Evolutionary conservation across 2,888 invertebrate species (phyloP), one percentile per base, ranked within the genome.

Genomic region (Lamellibrachia columna): DNA sequence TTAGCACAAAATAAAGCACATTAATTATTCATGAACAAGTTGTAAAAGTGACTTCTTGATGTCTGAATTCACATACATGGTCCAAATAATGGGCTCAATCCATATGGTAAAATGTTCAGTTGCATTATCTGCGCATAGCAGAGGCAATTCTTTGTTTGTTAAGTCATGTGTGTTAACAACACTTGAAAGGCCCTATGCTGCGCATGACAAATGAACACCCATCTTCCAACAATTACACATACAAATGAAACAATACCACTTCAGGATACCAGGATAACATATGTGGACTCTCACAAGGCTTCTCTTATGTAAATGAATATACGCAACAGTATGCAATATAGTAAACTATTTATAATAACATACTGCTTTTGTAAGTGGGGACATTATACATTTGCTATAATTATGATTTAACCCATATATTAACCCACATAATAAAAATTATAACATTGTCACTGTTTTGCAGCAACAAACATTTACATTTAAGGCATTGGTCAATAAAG

Each of bases 1-100:
- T 75, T 75, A 75, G 75, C 75, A 75, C 75, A 75, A 75, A 75
- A 75, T 75, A 75, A 75, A 75, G 75, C 75, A 75, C 75, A 75
- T n/a, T 75, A 75, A 75, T 22, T 6, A 22, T 75, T 75, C 22
- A 75, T 6, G 22, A 40, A 75, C 15, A 75, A 75, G 75, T 22
- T n/a, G 3, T 75, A 75, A 75, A 75, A 15, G 22, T 75, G 75
- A 75, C 75, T 22, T 75, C 75, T 22, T 22, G 15, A 75, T 15
- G 15, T 15, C 22, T 75, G 40, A 40, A 40, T 40, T 40, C 40
- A 40, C 40, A 40, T 75, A 75, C 22, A 6, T 75, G 22, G 22
- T 75, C n/a, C 22, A 75, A 22, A 40, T 40, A 40, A 40, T 75
- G n/a, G 55, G 9, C 55, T 55, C 55, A 55, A 7, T 55, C 55